A percentile compares a stretch with the other conserved stretches of the same genome.
Evolutionary conservation across 2,113 vertebrate genomes (phyloP).

Genomic region (Silurus meridionalis): DNA sequence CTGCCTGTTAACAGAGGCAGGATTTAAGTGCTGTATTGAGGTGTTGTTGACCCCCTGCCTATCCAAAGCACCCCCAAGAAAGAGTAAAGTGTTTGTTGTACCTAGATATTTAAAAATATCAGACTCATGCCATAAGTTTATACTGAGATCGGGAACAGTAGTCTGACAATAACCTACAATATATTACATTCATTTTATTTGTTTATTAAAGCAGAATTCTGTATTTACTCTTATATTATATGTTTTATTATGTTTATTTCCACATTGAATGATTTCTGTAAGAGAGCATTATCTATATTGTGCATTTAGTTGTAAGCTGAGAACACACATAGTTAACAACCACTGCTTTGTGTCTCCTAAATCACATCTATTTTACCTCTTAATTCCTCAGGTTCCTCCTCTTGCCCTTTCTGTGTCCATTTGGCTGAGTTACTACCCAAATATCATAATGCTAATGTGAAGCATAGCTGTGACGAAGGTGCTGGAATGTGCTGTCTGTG

Average conservation of each 20-base stretch:
- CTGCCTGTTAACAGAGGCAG: slow-evolving; percentile 35
- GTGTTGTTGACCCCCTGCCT: slow-evolving; percentile 31
- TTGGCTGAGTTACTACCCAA: slow-evolving; percentile 58
- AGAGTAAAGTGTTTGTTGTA: neutral
- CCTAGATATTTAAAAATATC: neutral
- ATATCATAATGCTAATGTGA: slow-evolving; percentile 60
- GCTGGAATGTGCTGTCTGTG: slow-evolving; percentile 73
- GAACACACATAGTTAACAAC: neutral
- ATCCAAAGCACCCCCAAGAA: neutral
- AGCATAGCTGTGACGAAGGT: slow-evolving; percentile 80
- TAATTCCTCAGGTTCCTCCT: slow-evolving; percentile 57
- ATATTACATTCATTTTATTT: neutral
- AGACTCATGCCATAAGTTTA: neutral
- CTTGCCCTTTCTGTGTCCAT: slow-evolving; percentile 52
- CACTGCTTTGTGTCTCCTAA: slow-evolving; percentile 48
- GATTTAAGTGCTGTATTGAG: slow-evolving; percentile 1
- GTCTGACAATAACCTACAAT: neutral
- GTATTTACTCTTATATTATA: neutral
- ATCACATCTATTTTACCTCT: slow-evolving; percentile 49
- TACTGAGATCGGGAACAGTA: neutral
- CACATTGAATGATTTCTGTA: slow-evolving; percentile 11
- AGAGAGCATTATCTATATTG: neutral
- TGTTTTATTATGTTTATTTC: neutral
- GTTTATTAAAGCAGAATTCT: neutral
- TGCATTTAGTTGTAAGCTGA: neutral